Percentiles rank a stretch among this genome's conserved stretches.
Evolutionary conservation across 2,888 invertebrate species (phyloP).

Genomic region (Neoascia interrupta): DNA sequence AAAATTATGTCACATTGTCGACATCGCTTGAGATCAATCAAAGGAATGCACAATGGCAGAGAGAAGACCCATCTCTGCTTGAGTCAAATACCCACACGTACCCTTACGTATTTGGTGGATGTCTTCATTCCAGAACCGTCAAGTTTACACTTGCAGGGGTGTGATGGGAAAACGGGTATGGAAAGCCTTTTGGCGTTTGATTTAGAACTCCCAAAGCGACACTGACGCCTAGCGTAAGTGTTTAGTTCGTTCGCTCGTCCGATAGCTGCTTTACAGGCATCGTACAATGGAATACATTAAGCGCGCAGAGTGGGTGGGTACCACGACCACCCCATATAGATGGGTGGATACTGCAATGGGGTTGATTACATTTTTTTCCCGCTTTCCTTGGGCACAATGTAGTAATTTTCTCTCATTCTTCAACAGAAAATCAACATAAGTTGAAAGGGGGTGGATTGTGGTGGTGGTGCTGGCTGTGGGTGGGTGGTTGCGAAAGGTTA

Average conservation of each 20-base stretch:
- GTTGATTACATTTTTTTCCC: conserved; percentile 47
- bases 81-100: conserved; percentile 3
- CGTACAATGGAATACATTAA: conserved; percentile 37
- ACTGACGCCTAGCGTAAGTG: conserved; percentile 44
- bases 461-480: too few relatives aligned
- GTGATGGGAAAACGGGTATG: too few relatives aligned
- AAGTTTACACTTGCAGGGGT: conserved; percentile 30
- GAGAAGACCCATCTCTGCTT: not conserved
- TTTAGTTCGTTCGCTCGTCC: conserved; percentile 39
- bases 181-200: conserved; percentile 51
- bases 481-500: too few relatives aligned
- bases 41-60: conserved; percentile 24
- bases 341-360: too few relatives aligned
- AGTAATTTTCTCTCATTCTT: conserved; percentile 51
- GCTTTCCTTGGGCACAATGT: conserved; percentile 31
- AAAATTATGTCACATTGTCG: conserved; percentile 60
- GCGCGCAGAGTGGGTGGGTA: too few relatives aligned
- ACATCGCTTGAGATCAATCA: conserved; percentile 43
- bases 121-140: conserved; percentile 42
- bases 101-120: conserved; percentile 32
- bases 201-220: conserved; percentile 52
- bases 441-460: conserved; percentile 15
- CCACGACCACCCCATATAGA: too few relatives aligned
- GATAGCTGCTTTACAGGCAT: conserved; percentile 12
- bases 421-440: conserved; percentile 52